Evolutionary conservation across 2,888 invertebrate species (phyloP).

Genomic region (Acanthosepion esculentum): DNA sequence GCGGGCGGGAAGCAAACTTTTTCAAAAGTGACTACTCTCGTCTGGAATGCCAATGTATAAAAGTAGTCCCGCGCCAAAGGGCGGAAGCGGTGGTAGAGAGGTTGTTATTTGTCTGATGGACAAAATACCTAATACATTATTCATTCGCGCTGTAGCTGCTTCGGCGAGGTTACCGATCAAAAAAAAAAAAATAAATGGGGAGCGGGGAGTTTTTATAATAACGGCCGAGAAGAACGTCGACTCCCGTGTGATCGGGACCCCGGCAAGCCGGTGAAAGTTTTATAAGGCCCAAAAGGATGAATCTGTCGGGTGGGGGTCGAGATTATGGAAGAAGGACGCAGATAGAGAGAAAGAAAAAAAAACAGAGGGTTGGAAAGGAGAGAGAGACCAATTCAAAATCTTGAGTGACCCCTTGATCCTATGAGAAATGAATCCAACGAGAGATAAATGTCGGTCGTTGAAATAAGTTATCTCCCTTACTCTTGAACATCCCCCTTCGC

Average conservation of each 20-base stretch:
- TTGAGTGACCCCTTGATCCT: too few relatives aligned
- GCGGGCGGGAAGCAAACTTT: too few relatives aligned
- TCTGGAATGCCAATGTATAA: not conserved
- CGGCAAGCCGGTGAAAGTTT: not conserved
- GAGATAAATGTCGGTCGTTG: too few relatives aligned
- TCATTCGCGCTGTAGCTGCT: constrained; percentile 3
- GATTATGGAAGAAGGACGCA: not conserved
- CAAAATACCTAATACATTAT: constrained; percentile 9
- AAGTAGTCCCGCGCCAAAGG: not conserved
- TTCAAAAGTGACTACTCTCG: too few relatives aligned
- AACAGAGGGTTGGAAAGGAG: not conserved
- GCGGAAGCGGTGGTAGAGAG: not conserved
- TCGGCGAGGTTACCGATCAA: not conserved
- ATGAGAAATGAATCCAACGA: too few relatives aligned
- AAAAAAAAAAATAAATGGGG: not conserved
- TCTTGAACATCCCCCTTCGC: too few relatives aligned
- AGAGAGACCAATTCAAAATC: too few relatives aligned
- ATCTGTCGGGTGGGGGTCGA: not conserved
- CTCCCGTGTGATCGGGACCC: constrained; percentile 18
- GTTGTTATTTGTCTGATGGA: constrained; percentile 33
- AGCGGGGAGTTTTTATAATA: not conserved
- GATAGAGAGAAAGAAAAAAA: not conserved
- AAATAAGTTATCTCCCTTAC: too few relatives aligned
- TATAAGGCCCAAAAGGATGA: not conserved
- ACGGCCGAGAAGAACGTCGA: not conserved